Conservation (phyloP, 2,888 invertebrate species). For the Xanthia icteritia region DNA sequence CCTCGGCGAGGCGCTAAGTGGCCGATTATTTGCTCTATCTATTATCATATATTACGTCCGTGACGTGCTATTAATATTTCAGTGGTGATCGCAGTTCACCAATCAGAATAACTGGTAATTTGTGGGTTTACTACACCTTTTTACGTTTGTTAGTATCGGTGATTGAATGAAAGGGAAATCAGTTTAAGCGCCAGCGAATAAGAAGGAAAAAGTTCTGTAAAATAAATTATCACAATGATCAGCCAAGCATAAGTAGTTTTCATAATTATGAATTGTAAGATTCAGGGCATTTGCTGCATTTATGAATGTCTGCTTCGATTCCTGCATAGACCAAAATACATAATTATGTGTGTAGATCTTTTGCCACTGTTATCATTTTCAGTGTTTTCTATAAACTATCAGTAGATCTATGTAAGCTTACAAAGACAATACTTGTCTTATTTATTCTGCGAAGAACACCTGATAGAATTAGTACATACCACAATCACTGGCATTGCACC, state of each 20-base stretch:
- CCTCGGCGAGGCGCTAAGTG: constrained; percentile 63
- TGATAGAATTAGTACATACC: neutral
- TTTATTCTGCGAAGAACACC: neutral
- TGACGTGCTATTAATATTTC: constrained; percentile 65
- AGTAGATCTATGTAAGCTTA: too few relatives aligned
- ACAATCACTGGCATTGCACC: constrained; percentile 6
- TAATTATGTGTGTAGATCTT: neutral
- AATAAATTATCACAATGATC: neutral
- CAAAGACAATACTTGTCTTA: neutral
- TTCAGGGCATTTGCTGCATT: neutral
- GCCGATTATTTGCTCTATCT: constrained; percentile 65
- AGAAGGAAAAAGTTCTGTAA: neutral
- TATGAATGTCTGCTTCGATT: neutral
- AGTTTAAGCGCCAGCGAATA: neutral
- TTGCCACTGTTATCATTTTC: neutral
- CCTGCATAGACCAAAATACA: neutral
- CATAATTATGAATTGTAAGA: neutral
- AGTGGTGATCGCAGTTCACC: constrained; percentile 52
- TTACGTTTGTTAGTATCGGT: constrained; percentile 19
- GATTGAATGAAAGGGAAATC: neutral
- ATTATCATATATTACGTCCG: constrained; percentile 65
- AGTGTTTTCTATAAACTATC: neutral
- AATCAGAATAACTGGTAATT: constrained; percentile 51
- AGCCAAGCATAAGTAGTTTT: neutral
- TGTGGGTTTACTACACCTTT: constrained; percentile 41